Evolutionary conservation across 2,888 invertebrate species (phyloP).

Genomic region (Brenthis hecate): DNA sequence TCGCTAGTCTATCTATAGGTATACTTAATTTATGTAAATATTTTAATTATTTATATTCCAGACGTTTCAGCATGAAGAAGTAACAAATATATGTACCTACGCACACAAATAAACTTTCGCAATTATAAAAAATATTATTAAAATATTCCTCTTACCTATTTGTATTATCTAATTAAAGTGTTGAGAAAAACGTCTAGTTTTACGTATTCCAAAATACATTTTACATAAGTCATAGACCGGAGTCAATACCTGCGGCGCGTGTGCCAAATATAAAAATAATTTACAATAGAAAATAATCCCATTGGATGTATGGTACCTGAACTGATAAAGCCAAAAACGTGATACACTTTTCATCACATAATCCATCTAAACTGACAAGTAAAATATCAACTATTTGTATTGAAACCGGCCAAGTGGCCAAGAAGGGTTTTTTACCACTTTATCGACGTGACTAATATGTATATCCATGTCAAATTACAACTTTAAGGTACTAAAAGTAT

Average conservation of each 20-base stretch:
- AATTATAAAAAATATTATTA: no score
- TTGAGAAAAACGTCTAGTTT: background rate
- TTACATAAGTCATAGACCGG: background rate
- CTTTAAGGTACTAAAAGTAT: no score
- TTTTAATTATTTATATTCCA: no score
- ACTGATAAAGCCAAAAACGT: background rate
- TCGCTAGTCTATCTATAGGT: no score
- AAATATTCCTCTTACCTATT: no score
- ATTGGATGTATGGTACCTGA: constrained; percentile 3
- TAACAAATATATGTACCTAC: no score
- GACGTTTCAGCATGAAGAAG: no score
- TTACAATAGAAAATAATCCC: background rate
- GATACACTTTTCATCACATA: constrained; percentile 11
- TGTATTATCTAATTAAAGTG: background rate
- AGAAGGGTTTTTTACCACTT: no score
- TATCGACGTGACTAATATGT: no score
- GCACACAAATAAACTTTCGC: no score
- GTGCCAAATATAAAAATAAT: constrained; percentile 14
- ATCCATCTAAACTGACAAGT: background rate
- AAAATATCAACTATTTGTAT: background rate
- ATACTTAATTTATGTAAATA: no score
- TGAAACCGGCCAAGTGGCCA: background rate
- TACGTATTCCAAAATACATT: background rate
- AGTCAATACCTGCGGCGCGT: background rate
- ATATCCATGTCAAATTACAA: no score